Conservation (phyloP, 2,797 vertebrate genomes). For the Cephalopachus bancanus region DNA sequence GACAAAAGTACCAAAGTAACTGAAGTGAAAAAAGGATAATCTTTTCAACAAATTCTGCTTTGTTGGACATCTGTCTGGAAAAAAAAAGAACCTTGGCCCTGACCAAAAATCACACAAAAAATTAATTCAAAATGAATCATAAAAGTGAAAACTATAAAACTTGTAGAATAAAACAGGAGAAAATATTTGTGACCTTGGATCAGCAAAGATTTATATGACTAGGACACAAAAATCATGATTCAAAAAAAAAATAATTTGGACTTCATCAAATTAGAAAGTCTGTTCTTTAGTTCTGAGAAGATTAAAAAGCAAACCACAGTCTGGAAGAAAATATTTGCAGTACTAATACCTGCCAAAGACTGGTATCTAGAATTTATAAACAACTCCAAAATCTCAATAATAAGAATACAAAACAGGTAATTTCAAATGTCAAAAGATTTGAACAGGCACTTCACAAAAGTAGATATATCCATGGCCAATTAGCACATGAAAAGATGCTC, state of each 20-base stretch:
- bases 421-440: background rate
- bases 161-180: conserved; percentile 31
- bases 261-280: background rate
- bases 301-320: conserved; percentile 21
- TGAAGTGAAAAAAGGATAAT: conserved; percentile 29
- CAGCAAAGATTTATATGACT: background rate
- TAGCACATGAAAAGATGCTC: background rate
- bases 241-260: background rate
- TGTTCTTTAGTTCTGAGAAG: conserved; percentile 46
- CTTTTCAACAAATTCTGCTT: conserved; percentile 16
- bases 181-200: background rate
- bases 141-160: conserved; percentile 50
- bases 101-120: background rate
- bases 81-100: background rate
- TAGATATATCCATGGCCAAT: background rate
- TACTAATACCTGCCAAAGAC: background rate
- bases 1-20: background rate
- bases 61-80: background rate
- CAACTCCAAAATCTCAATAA: background rate
- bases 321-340: conserved; percentile 23
- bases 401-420: background rate
- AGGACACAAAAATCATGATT: background rate
- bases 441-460: background rate
- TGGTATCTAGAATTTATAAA: conserved; percentile 18
- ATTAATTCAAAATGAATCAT: background rate